Conservation (phyloP, 2,113 vertebrate species). For the Tympanuchus pallidicinctus region DNA sequence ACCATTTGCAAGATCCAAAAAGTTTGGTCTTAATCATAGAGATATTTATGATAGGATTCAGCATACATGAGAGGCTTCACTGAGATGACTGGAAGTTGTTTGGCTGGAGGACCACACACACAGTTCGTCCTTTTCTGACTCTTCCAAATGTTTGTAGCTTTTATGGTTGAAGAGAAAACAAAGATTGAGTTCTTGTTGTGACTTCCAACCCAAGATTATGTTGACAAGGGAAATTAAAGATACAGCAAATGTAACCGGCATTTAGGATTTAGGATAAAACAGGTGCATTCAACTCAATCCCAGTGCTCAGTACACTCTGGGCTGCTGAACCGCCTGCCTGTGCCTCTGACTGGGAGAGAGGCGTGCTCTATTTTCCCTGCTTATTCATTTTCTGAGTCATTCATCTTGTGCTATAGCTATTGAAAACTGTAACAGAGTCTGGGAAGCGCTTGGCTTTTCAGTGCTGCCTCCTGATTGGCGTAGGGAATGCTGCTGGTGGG, state of each 20-base stretch:
- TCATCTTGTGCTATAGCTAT: constrained; percentile 74
- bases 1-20: not conserved
- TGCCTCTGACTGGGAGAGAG: not conserved
- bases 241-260: not conserved
- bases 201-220: not conserved
- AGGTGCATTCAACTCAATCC: constrained; percentile 20
- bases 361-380: constrained; percentile 65
- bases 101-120: not conserved
- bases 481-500: constrained; percentile 83
- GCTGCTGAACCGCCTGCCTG: constrained; percentile 10
- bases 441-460: constrained; percentile 73
- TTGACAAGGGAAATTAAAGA: not conserved
- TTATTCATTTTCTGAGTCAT: constrained; percentile 79
- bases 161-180: not conserved
- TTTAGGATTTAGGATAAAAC: not conserved
- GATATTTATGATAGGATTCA: not conserved
- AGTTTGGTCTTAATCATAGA: not conserved
- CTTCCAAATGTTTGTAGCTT: not conserved
- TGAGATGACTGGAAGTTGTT: not conserved
- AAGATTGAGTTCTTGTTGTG: not conserved
- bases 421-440: constrained; percentile 70
- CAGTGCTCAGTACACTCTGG: not conserved
- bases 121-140: not conserved
- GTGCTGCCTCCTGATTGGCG: constrained; percentile 81
- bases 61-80: not conserved